A percentile compares a stretch with the other conserved stretches of the same genome.
Evolutionary conservation across 2,888 invertebrate genomes (phyloP).

Genomic region (Drosophila anceps): DNA sequence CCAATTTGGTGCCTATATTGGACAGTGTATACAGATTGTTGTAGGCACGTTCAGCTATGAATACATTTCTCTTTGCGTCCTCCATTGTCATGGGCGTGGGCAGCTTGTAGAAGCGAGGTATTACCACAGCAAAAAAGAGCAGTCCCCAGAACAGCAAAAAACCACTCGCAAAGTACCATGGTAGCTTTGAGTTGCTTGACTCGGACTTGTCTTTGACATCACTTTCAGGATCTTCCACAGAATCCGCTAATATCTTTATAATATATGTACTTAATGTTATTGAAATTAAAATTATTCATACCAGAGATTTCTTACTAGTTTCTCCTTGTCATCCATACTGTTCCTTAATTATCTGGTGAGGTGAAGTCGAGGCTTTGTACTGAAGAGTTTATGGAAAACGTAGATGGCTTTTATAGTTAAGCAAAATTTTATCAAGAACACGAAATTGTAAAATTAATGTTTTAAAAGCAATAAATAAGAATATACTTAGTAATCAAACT

Average conservation of each 20-base stretch:
- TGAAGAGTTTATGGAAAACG: background rate
- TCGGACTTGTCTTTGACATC: constrained; percentile 5
- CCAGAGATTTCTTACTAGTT: background rate
- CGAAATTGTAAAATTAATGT: background rate
- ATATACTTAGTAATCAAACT: no score
- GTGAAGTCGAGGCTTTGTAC: background rate
- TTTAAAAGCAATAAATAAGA: background rate
- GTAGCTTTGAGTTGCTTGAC: constrained; percentile 22
- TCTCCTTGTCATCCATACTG: constrained; percentile 3
- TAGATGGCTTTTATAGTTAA: constrained; percentile 31
- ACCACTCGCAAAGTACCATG: constrained; percentile 68
- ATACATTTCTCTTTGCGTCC: constrained; percentile 84
- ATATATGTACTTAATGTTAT: background rate
- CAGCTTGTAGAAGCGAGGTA: constrained; percentile 59
- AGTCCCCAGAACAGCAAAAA: constrained; percentile 65
- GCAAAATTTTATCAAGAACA: background rate
- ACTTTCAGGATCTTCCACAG: background rate
- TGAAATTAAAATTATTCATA: background rate
- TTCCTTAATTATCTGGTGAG: background rate
- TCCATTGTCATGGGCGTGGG: constrained; percentile 60
- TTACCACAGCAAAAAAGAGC: constrained; percentile 61
- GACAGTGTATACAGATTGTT: constrained; percentile 45
- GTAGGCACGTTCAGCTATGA: constrained; percentile 89
- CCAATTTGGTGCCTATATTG: constrained; percentile 66
- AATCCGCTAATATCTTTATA: constrained; percentile 13